Conservation (phyloP, 2,113 vertebrate species). For the Cyanoderma ruficeps region DNA sequence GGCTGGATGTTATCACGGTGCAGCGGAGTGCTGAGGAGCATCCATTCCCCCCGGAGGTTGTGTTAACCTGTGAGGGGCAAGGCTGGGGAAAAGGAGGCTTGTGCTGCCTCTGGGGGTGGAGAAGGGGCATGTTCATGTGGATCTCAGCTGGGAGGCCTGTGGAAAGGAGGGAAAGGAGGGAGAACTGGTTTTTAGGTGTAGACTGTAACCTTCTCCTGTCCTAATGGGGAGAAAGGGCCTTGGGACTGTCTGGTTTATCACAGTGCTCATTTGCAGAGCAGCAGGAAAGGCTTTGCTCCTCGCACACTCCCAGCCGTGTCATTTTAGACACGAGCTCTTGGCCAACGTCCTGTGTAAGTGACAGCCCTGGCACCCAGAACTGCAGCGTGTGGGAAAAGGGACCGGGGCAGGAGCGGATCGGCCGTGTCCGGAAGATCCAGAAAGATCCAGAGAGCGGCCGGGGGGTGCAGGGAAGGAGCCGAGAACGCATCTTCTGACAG, state of each 20-base stretch:
- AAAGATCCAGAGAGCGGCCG: not conserved
- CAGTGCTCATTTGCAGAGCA: not conserved
- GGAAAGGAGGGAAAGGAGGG: not conserved
- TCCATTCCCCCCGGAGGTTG: not conserved
- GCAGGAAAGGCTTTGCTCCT: not conserved
- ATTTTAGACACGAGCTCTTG: not conserved
- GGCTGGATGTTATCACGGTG: not conserved
- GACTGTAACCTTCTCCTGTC: not conserved
- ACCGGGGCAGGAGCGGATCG: not conserved
- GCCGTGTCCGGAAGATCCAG: not conserved
- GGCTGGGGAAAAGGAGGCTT: not conserved
- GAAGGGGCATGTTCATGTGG: rapidly evolving
- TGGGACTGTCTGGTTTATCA: rapidly evolving
- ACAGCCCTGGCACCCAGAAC: not conserved
- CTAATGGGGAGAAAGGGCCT: not conserved
- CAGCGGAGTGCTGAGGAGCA: not conserved
- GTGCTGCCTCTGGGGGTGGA: not conserved
- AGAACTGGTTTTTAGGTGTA: not conserved
- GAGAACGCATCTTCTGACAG: rapidly evolving
- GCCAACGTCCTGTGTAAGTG: rapidly evolving
- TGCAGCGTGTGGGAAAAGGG: not conserved
- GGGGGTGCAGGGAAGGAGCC: not conserved
- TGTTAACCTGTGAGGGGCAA: not conserved
- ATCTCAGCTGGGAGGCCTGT: not conserved
- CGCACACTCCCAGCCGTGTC: not conserved